Evolutionary conservation across 2,113 vertebrate species (phyloP).

Genomic region (Gobio gobio): DNA sequence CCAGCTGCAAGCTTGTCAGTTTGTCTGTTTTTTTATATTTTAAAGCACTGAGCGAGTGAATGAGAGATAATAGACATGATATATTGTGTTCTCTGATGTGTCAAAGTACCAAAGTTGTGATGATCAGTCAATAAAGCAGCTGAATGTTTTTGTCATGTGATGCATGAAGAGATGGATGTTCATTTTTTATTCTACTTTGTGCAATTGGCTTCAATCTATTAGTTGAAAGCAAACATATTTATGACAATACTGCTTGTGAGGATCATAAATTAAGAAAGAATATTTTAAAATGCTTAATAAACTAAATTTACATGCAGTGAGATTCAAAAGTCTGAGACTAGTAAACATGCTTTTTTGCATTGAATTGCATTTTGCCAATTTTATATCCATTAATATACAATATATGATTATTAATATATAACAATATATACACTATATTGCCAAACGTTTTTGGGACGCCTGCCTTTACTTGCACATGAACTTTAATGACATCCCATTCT

Average conservation of each 20-base stretch:
- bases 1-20: neutral
- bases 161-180: neutral
- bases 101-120: neutral
- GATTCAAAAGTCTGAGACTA: neutral
- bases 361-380: neutral
- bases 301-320: neutral
- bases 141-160: neutral
- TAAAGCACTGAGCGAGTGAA: neutral
- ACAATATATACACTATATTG: too few species aligned
- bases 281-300: neutral
- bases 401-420: too few species aligned
- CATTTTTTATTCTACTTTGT: too few species aligned
- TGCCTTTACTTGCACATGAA: too few species aligned
- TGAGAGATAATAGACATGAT: neutral
- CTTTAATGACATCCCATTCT: too few species aligned
- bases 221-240: neutral
- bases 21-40: neutral
- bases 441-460: too few species aligned
- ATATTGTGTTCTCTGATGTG: neutral
- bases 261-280: neutral
- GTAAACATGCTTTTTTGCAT: neutral
- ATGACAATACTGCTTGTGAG: neutral
- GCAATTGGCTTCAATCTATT: neutral
- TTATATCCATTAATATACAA: too few species aligned
- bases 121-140: constrained; percentile 23